Percentiles rank a stretch among this genome's conserved stretches.
These are phyloP conservation scores for Apis mellifera DNA, from an alignment of 1,140 invertebrate species.

Conservation along the genomic window DNA sequence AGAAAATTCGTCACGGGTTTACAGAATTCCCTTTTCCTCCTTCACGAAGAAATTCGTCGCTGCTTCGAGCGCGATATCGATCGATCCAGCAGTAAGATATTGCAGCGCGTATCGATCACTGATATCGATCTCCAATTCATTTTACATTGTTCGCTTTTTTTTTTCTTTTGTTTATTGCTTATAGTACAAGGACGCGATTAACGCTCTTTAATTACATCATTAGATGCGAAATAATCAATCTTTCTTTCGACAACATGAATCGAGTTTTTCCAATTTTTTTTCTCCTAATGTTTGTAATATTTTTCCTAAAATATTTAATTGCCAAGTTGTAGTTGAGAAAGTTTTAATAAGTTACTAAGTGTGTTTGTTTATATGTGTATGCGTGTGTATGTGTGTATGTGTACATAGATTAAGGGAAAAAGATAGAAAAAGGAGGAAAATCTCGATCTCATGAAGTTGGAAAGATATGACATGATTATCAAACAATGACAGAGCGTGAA, in stretches of 20 bases:
- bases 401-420: not conserved
- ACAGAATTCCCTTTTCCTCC: not conserved
- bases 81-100: conserved; percentile 25
- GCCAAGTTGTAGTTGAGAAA: too few relatives aligned
- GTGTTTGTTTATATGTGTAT: too few relatives aligned
- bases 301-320: too few relatives aligned
- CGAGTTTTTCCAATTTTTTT: not conserved
- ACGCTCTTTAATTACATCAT: conserved; percentile 19
- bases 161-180: conserved; percentile 34
- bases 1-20: conserved; percentile 16
- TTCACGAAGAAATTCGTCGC: not conserved
- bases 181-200: conserved; percentile 35
- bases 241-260: not conserved
- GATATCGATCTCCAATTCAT: conserved; percentile 6
- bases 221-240: not conserved
- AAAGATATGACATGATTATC: conserved; percentile 21
- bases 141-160: not conserved
- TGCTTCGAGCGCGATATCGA: not conserved
- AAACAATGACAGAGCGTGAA: conserved; percentile 26
- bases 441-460: conserved; percentile 8
- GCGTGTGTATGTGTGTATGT: too few relatives aligned
- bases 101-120: conserved; percentile 14
- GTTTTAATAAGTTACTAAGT: too few relatives aligned
- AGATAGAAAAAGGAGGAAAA: not conserved
- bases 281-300: too few relatives aligned